Evolutionary conservation across 2,113 vertebrate species (phyloP).

Genomic region (Epinephelus fuscoguttatus): DNA sequence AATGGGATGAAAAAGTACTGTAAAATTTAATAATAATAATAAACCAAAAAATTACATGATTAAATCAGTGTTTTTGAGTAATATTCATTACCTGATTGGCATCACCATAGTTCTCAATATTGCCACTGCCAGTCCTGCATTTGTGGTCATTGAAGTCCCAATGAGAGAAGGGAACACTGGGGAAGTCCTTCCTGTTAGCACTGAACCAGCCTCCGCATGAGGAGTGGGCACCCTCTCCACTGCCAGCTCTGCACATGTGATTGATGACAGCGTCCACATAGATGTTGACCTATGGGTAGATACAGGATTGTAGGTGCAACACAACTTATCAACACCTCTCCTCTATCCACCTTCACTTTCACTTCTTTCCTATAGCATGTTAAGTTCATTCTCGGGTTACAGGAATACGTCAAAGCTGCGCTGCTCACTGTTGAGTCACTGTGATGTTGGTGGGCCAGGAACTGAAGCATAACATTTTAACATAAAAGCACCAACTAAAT

Average conservation of each 20-base stretch:
- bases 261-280: conserved; percentile 95
- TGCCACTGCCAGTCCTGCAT: conserved; percentile 87
- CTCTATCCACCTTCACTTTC: background rate
- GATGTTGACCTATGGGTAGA: conserved; percentile 87
- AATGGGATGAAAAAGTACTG: background rate
- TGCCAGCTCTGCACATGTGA: conserved; percentile 90
- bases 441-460: background rate
- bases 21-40: too few relatives aligned
- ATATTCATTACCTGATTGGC: conserved; percentile 84
- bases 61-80: background rate
- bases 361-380: background rate
- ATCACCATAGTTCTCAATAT: conserved; percentile 90
- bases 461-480: background rate
- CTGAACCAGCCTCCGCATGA: conserved; percentile 92
- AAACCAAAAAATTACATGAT: too few relatives aligned
- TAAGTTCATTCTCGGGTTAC: background rate
- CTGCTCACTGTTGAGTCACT: background rate
- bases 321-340: background rate
- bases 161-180: conserved; percentile 85
- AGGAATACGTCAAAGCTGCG: background rate
- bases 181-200: conserved; percentile 85
- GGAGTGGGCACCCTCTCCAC: conserved; percentile 85
- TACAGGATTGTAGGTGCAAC: background rate
- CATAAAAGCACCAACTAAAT: background rate
- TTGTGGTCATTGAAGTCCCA: conserved; percentile 94